These are phyloP conservation scores for Eriosoma lanigerum DNA, from an alignment of 1,140 invertebrate species.

Conservation along the genomic window DNA sequence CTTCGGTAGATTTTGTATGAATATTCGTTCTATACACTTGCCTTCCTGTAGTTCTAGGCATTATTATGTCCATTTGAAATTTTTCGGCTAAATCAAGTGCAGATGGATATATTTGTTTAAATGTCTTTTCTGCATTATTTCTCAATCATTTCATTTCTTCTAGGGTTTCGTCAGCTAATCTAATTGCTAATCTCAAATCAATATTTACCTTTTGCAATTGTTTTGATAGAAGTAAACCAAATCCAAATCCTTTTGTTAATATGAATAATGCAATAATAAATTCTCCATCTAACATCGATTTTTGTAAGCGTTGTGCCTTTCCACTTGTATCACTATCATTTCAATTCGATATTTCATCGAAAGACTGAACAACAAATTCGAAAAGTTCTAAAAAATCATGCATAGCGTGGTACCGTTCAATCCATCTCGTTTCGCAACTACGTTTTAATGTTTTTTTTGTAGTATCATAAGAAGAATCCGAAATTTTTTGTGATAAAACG, in stretches of 20 bases:
- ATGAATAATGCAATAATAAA: conserved; percentile 14
- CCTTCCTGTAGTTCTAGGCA: not conserved
- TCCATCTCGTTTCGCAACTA: not conserved
- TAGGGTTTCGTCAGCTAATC: conserved; percentile 16
- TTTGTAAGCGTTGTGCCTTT: not conserved
- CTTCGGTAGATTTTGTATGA: conserved; percentile 12
- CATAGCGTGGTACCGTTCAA: not conserved
- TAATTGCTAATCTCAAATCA: conserved; percentile 4
- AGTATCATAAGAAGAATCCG: conserved; percentile 13
- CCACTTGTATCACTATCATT: not conserved
- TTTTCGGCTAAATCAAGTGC: conserved; percentile 2
- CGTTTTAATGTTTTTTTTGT: not conserved
- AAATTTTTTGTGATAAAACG: conserved; percentile 21
- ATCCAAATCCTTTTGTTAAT: conserved; percentile 13
- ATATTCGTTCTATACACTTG: conserved; percentile 5
- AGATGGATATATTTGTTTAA: conserved; percentile 11
- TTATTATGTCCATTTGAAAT: conserved; percentile 1
- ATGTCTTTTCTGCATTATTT: conserved; percentile 9
- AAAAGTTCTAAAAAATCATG: conserved; percentile 12
- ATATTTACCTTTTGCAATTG: not conserved
- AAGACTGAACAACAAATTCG: not conserved
- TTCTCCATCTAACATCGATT: no score
- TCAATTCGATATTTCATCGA: not conserved
- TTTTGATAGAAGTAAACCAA: not conserved
- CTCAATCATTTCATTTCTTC: not conserved